Base-by-base conservation (phyloP, 2,113 vertebrate species). In the Sterna hirundo region DNA sequence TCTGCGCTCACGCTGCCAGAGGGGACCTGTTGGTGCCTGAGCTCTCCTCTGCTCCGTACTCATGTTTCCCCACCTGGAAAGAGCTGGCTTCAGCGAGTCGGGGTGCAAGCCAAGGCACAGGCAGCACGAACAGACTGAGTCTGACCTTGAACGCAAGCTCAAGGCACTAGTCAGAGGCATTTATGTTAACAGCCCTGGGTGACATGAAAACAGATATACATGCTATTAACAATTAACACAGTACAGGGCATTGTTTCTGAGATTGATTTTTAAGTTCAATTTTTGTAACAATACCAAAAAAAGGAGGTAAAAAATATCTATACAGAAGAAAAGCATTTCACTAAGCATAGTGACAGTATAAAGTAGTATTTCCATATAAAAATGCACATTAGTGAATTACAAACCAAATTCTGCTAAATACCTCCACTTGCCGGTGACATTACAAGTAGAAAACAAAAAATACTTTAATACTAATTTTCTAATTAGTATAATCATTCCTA, bases 111-210 rank as follows among this genome's bases (percentile, higher is more conserved):
- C 85, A 49, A 61, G 82, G 72, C 86, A 57, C 5, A 34, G 57
- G 85, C 81, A 47, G 64, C 0, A 2, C 0, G n/a, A 95, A 29
- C 44, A 47, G 74, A 55, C 84, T 57, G 3, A 13, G 75, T 11
- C 70, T 94, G 96, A 96, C 94, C 90, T 93, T 89, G 87, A 91
- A 64, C 14, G 7, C 26, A 15, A 89, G 86, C 91, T 94, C 29
- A 15, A 94, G n/a, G 91, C 91, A 47, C 47, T 16, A 15, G 76
- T 58, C n/a, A 70, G 80, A 96, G 65, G 70, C 78, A 42, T 79
- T 96, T 65, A 27, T 54, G 89, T 85, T 85, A 87, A 69, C 93
- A 96, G 82, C 74, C 91, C 62, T 20, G 49, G 36, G 62, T 83
- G 90, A 94, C 49, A 77, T 9, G 47, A 51, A 72, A 85, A 65